Conservation (phyloP, 2,113 vertebrate species). For the Psilopogon haemacephalus region DNA sequence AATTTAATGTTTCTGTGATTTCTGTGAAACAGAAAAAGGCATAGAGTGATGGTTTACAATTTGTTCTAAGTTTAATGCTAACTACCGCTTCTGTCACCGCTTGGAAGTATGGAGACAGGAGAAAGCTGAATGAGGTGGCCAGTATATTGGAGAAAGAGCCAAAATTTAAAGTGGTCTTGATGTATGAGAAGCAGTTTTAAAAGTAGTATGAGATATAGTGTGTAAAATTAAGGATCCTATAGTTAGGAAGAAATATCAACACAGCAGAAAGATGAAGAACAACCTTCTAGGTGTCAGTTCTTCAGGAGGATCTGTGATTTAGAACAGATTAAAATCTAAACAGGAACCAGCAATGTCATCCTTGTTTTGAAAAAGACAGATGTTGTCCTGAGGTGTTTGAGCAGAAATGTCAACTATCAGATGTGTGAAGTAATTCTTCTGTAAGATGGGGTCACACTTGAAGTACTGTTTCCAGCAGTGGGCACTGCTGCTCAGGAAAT, state of each 20-base stretch:
- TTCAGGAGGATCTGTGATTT: not conserved
- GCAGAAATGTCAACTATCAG: not conserved
- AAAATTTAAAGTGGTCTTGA: not conserved
- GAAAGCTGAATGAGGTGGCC: not conserved
- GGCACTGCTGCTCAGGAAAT: not conserved
- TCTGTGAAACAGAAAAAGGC: not conserved
- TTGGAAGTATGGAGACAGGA: not conserved
- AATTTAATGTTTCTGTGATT: not conserved
- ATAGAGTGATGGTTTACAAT: not conserved
- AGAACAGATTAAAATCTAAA: not conserved
- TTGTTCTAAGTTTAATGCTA: not conserved
- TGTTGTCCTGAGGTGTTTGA: not conserved
- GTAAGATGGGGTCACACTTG: not conserved
- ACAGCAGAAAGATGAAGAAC: not conserved
- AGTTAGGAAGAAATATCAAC: not conserved
- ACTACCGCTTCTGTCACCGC: not conserved
- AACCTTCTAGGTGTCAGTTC: not conserved
- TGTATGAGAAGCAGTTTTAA: not conserved
- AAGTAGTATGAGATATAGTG: not conserved
- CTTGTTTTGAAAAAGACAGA: not conserved
- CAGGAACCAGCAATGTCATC: not conserved
- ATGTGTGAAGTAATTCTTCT: not conserved
- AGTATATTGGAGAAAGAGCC: not conserved
- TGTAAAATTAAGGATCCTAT: not conserved
- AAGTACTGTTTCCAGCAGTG: not conserved